These are phyloP conservation scores for Anhinga rufa DNA, from an alignment of 2,113 vertebrate species.

Conservation along the genomic window DNA sequence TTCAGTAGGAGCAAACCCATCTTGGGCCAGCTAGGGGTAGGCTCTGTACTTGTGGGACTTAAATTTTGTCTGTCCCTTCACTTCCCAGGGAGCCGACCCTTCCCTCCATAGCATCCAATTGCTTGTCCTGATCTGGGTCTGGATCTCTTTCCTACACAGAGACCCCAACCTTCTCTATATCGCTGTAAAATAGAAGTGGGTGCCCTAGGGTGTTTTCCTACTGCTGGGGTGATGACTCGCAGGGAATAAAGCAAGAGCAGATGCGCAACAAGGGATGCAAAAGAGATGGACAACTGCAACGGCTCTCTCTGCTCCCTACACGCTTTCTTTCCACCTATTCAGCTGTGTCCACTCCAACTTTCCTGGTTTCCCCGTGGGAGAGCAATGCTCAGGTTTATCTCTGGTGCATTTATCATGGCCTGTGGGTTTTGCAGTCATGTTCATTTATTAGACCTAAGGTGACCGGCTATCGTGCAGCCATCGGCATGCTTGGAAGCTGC, in stretches of 20 bases:
- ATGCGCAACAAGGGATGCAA: background rate
- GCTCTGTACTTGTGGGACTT: background rate
- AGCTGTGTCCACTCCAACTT: background rate
- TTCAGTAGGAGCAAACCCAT: background rate
- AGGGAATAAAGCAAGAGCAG: background rate
- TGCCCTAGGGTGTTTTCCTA: background rate
- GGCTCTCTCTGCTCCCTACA: fast-evolving
- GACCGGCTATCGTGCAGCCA: background rate
- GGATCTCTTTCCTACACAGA: background rate
- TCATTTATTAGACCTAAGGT: background rate
- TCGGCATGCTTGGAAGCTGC: background rate
- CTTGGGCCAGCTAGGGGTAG: background rate
- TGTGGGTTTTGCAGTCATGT: background rate
- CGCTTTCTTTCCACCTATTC: background rate
- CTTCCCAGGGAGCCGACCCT: background rate
- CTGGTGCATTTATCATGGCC: background rate
- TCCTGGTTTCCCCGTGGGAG: background rate
- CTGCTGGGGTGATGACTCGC: background rate
- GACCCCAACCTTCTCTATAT: background rate
- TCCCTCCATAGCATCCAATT: background rate
- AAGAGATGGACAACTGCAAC: background rate
- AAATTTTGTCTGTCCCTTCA: background rate
- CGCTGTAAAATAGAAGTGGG: background rate
- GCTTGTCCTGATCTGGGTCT: background rate
- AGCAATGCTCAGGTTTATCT: background rate